These are phyloP conservation scores for Pissodes strobi DNA, from an alignment of 1,140 invertebrate genomes.

Conservation along the genomic window DNA sequence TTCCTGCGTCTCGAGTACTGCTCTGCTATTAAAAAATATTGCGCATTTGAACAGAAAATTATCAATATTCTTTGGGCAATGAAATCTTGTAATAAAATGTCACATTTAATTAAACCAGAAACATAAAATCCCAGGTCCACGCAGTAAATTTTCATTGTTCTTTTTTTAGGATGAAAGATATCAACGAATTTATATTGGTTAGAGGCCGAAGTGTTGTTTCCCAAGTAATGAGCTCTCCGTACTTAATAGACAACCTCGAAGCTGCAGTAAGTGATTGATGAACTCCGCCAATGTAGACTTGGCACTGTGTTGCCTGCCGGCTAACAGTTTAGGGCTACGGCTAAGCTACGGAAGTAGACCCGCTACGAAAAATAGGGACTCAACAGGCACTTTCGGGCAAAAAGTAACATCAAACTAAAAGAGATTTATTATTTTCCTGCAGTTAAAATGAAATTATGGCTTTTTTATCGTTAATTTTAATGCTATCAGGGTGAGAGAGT, in stretches of 20 bases:
- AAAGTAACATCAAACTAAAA: slow-evolving; percentile 24
- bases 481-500: too few relatives aligned
- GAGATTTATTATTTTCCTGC: slow-evolving; percentile 19
- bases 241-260: slow-evolving; percentile 48
- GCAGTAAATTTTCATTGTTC: slow-evolving; percentile 23
- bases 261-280: slow-evolving; percentile 47
- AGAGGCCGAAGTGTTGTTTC: slow-evolving; percentile 31
- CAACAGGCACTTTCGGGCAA: slow-evolving; percentile 29
- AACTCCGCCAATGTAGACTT: slow-evolving; percentile 48
- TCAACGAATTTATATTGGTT: slow-evolving; percentile 42
- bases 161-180: slow-evolving; percentile 36
- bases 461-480: too few relatives aligned
- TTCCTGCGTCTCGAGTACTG: too few relatives aligned
- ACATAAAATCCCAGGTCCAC: slow-evolving; percentile 7
- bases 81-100: too few relatives aligned
- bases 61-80: too few relatives aligned
- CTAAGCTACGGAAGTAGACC: slow-evolving; percentile 10
- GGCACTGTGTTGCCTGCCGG: slow-evolving; percentile 40
- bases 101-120: slow-evolving; percentile 18
- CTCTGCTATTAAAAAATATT: too few relatives aligned
- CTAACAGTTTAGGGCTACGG: slow-evolving; percentile 37
- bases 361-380: slow-evolving; percentile 24
- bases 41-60: too few relatives aligned
- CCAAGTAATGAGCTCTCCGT: slow-evolving; percentile 45
- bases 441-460: too few relatives aligned